Base-by-base conservation (phyloP, 2,888 invertebrate species). In the Aporophyla nigra region DNA sequence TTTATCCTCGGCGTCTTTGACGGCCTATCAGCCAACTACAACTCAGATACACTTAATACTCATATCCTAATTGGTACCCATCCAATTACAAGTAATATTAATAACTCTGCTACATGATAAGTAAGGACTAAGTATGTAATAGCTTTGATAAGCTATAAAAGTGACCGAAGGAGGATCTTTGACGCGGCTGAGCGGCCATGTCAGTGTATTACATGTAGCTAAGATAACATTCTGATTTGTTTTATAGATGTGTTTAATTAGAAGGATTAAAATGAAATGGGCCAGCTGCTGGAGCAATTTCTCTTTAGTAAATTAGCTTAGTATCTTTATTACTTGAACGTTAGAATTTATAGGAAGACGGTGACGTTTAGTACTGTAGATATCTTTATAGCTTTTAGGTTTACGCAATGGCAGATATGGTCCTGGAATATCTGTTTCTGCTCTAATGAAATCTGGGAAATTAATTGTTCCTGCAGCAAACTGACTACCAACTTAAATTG, bases 1-100 rank as follows among this genome's bases (percentile, higher is more conserved):
- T 16, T 40, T 27, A 16, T 16, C 24, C 4, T 43, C 71, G 66
- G 76, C 49, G 10, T 53, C 80, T 77, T 77, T 59, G 80, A 82
- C 14, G 21, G 9, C 24, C 21, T 82, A 74, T 81, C 63, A 51
- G 54, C 51, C 5, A 51, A 53, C 14, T 82, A 14, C 27, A 53
- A 54, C 21, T 56, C 24, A 62, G 77, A 46, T 66, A 58, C 43
- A 82, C 5, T 54, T n/a, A 54, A 76, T 82, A 71, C 33, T 82
- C 54, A 82, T 76, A 65, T 69, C 58, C 49, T 16, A 69, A 56
- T 58, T 40, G 19, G 62, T 54, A 80, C 19, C 49, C 33, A 72
- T 68, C 33, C 68, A 83, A 81, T 81, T 78, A 83, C 59, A 43
- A 24, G 43, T 72, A 59, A 83, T 81, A 83, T 81, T 78, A 81